Conservation (phyloP, 2,113 vertebrate genomes). For the Gracilinanus agilis region DNA sequence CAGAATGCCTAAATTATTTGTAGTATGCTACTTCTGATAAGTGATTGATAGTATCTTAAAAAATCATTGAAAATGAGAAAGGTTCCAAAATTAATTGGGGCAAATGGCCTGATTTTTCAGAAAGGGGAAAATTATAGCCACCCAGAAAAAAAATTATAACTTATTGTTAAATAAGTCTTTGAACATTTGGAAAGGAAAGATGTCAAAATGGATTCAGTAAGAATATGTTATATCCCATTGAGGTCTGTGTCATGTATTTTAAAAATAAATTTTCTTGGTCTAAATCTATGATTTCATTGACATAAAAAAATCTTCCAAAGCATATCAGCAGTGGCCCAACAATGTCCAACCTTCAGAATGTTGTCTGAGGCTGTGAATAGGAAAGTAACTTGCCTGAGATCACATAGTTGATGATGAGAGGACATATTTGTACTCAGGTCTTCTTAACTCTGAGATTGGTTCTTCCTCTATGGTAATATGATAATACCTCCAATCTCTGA, state of each 20-base stretch:
- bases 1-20: neutral
- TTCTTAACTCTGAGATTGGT: neutral
- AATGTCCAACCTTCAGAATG: neutral
- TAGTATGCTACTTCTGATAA: neutral
- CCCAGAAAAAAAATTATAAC: neutral
- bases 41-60: neutral
- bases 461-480: neutral
- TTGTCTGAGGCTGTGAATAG: neutral
- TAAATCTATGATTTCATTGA: neutral
- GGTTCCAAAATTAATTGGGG: neutral
- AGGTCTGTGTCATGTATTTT: neutral
- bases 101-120: neutral
- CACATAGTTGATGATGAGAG: neutral
- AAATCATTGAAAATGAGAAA: neutral
- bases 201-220: neutral
- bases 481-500: neutral
- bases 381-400: neutral
- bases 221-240: neutral
- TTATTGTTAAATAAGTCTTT: neutral
- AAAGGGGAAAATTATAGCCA: neutral
- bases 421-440: neutral
- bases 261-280: neutral
- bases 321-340: neutral
- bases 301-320: neutral
- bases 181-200: neutral